A percentile compares a stretch with the other conserved stretches of the same genome.
Conservation (phyloP, 2,113 vertebrate species). For the Bos javanicus region DNA sequence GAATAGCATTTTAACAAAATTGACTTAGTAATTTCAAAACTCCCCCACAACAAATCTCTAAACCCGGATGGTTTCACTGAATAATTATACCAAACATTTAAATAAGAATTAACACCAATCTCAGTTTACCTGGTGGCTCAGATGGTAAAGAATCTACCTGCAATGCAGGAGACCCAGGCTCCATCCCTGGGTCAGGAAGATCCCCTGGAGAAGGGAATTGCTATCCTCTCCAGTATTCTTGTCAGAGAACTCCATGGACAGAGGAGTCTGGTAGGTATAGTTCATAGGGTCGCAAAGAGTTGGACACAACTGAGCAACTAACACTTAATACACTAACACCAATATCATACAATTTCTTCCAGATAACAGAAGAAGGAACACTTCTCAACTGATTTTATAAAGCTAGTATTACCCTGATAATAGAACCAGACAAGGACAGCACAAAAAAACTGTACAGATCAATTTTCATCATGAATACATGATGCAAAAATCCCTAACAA, state of each 20-base stretch:
- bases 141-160: background rate
- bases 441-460: background rate
- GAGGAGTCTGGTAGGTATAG: background rate
- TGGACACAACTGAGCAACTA: background rate
- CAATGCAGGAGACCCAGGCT: background rate
- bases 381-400: background rate
- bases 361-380: background rate
- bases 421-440: background rate
- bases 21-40: background rate
- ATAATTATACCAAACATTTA: background rate
- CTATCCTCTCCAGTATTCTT: background rate
- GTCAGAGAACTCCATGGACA: background rate
- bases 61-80: background rate
- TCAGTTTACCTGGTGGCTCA: background rate
- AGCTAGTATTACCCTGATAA: background rate
- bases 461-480: background rate
- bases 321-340: background rate
- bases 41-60: background rate
- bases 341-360: background rate
- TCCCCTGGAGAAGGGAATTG: background rate
- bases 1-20: background rate
- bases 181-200: background rate
- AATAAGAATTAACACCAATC: background rate
- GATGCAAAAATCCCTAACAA: background rate
- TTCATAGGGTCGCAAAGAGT: background rate